phyloP scores from a whole-genome alignment of 1,140 invertebrate species.

The Pseudomyrmex dendroicus region DNA sequence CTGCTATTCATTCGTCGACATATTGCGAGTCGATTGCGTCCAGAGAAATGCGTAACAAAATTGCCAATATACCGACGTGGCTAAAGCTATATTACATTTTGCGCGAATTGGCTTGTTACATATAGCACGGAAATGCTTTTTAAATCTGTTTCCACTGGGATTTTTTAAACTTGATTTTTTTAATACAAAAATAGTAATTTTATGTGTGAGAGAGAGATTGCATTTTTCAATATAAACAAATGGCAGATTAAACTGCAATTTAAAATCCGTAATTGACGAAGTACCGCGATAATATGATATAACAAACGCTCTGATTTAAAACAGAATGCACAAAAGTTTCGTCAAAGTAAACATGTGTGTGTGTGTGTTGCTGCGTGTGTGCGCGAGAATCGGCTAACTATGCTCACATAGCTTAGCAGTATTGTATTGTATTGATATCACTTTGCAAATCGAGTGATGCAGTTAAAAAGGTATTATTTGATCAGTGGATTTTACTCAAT shows the following conservation, averaged over 20 bases:
- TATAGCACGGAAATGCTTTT: conserved; percentile 45
- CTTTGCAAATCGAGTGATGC: conserved; percentile 6
- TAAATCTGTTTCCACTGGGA: conserved; percentile 11
- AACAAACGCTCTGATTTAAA: conserved; percentile 15
- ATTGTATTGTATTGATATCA: conserved; percentile 22
- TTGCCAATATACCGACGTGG: conserved; percentile 27
- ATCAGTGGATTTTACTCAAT: conserved; percentile 37
- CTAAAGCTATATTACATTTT: conserved; percentile 12
- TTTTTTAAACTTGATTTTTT: background rate
- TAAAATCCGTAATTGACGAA: conserved; percentile 6
- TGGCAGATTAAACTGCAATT: background rate
- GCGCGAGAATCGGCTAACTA: conserved; percentile 34
- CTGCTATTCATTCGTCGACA: conserved; percentile 16
- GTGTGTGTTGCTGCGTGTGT: background rate
- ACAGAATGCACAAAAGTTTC: background rate
- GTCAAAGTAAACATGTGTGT: conserved; percentile 3
- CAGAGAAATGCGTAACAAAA: conserved; percentile 34
- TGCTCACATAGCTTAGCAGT: conserved; percentile 38
- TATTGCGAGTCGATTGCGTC: conserved; percentile 31
- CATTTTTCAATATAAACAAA: too few relatives aligned
- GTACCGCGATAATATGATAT: conserved; percentile 20
- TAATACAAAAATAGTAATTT: too few relatives aligned
- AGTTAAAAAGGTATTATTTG: conserved; percentile 29
- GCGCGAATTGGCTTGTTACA: conserved; percentile 9
- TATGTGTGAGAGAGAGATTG: too few relatives aligned